Base-by-base conservation (phyloP, 2,888 invertebrate genomes). In the Drosophila pullipes region DNA sequence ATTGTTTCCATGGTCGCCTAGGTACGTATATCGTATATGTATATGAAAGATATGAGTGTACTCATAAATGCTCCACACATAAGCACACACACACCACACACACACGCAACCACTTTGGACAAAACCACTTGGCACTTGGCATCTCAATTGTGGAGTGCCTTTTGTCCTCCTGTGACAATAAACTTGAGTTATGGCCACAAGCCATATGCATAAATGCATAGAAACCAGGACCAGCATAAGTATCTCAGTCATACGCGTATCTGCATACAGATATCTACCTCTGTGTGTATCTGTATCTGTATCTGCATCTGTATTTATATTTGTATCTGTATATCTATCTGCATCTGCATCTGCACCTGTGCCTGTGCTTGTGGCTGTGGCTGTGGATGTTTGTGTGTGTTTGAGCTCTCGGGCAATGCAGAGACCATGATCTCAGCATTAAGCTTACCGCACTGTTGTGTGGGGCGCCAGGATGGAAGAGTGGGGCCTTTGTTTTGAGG, bases 171-270 rank as follows among this genome's bases (percentile, higher is more conserved):
- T 50, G 41, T 88, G 85, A 85, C 85, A 85, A 85, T 88, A 85
- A 85, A 88, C 85, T 88, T 83, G 88, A 85, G 83, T 88, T 88
- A 74, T 52, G 68, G 69, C 65, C 67, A 76, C 60, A 81, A 80
- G 76, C 59, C 61, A 69, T 63, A 65, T 73, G 80, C 76, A 78
- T 78, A 78, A 80, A 78, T 80, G 78, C 73, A 76, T 57, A 62
- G 60, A 39, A 47, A 44, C 37, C 33, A n/a, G 41, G 28, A 35
- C 25, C 53, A 49, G 33, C 64, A 65, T 47, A 53, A 75, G 80
- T 75, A 57, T 64, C 71, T 71, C 67, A 63, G 33, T 5, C 55
- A 70, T 61, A 66, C 28, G n/a, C 50, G 69, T 44, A 69, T 59
- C 59, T 62, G 49, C 47, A 67, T 37, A 61, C 65, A 31, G 28